Evolutionary conservation across 2,888 invertebrate genomes (phyloP).

Genomic region (Limnephilus auricula): DNA sequence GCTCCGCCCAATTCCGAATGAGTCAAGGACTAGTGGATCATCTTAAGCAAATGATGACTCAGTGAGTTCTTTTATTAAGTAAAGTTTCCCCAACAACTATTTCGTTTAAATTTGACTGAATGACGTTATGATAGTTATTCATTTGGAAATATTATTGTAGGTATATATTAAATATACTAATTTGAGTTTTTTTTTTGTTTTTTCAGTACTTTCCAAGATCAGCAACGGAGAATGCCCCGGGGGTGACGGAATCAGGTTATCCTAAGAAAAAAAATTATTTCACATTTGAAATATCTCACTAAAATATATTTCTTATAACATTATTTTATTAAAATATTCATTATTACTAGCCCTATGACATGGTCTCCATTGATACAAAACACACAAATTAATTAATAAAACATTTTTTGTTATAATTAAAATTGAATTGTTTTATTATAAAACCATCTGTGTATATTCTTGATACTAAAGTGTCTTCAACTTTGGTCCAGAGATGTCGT

Average conservation of each 20-base stretch:
- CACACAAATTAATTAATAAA: not conserved
- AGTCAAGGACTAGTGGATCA: no score
- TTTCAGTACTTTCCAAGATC: conserved; percentile 79
- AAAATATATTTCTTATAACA: not conserved
- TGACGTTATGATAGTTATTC: no score
- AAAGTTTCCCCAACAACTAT: no score
- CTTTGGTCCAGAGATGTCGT: not conserved
- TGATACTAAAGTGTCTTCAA: not conserved
- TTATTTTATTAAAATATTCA: not conserved
- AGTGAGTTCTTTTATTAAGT: no score
- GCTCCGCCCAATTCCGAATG: no score
- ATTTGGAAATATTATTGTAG: no score
- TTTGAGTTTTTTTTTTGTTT: conserved; percentile 66
- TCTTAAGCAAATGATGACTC: no score
- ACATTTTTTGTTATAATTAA: not conserved
- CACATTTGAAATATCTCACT: not conserved
- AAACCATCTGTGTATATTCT: not conserved
- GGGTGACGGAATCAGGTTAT: conserved; percentile 80
- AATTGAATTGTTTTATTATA: not conserved
- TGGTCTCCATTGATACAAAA: not conserved
- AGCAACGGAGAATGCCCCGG: conserved; percentile 82
- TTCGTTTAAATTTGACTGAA: no score
- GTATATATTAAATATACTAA: no score
- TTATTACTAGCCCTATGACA: not conserved
- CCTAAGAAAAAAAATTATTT: conserved; percentile 70